Conservation (phyloP, 2,113 vertebrate species). For the Atherinomorus stipes region DNA sequence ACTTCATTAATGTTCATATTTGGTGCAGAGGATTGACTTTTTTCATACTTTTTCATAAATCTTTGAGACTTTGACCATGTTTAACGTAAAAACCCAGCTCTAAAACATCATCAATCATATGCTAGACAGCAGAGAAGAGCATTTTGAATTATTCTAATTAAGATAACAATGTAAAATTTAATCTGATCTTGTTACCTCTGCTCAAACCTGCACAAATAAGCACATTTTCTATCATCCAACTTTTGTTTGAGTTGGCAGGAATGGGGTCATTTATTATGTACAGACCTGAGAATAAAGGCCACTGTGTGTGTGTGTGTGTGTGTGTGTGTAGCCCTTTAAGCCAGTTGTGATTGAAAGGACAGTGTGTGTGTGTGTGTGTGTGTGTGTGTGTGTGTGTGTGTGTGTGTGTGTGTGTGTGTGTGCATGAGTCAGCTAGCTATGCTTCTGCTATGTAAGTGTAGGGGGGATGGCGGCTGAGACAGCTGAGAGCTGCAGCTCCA, state of each 20-base stretch:
- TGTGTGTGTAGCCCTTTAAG: conserved; percentile 70
- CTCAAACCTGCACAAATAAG: conserved; percentile 15
- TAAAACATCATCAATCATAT: no score
- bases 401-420: conserved; percentile 26
- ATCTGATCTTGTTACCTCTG: neutral
- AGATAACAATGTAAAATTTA: no score
- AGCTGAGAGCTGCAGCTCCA: conserved; percentile 65
- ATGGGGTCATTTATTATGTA: conserved; percentile 44
- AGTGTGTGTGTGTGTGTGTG: conserved; percentile 60
- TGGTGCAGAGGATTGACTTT: no score
- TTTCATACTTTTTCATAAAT: no score
- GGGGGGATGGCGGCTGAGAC: conserved; percentile 12
- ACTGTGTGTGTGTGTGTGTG: conserved; percentile 34
- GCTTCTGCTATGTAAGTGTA: conserved; percentile 25
- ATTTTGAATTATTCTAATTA: no score
- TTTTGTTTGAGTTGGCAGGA: conserved; percentile 41
- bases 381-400: conserved; percentile 35
- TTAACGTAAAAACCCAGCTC: no score
- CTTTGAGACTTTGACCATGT: no score
- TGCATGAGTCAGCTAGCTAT: conserved; percentile 67
- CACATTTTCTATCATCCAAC: conserved; percentile 16
- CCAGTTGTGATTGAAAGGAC: conserved; percentile 71
- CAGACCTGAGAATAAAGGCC: conserved; percentile 28
- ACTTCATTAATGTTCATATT: no score
- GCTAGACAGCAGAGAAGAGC: no score